These are phyloP conservation scores for Heliconius himera DNA, from an alignment of 1,140 invertebrate species.

Conservation along the genomic window DNA sequence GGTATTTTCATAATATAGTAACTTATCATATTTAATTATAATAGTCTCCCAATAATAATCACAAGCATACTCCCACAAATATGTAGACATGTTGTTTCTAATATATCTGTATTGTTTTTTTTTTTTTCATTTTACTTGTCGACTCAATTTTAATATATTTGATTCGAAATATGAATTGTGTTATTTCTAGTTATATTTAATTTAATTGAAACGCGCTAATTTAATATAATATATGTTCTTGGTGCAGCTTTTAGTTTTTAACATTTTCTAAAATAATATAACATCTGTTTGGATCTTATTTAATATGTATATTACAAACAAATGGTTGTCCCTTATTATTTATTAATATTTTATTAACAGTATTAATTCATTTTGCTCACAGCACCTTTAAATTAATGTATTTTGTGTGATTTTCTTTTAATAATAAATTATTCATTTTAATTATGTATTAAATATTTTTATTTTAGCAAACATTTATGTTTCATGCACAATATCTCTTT, in stretches of 20 bases:
- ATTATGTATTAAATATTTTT: neutral
- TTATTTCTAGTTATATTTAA: neutral
- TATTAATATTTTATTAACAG: neutral
- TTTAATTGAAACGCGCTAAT: neutral
- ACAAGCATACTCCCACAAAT: neutral
- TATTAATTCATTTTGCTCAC: slow-evolving; percentile 12
- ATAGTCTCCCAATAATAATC: neutral
- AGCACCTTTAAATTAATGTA: neutral
- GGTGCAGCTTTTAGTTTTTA: neutral
- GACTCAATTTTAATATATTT: neutral
- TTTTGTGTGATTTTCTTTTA: neutral
- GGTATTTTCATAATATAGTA: no score
- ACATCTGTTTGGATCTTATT: neutral
- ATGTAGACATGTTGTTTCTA: no score
- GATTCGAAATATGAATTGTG: neutral
- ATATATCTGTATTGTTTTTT: neutral
- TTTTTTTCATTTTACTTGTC: slow-evolving; percentile 3
- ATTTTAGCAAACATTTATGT: slow-evolving; percentile 4
- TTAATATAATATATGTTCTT: neutral
- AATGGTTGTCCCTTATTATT: neutral
- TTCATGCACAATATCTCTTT: slow-evolving; percentile 7
- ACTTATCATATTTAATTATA: neutral
- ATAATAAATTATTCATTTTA: neutral
- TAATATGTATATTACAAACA: no score
- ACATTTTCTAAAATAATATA: neutral